Percentiles rank a stretch among this genome's conserved stretches.
Conservation (phyloP, 2,797 vertebrate genomes). For the Thripadectes ignobilis region DNA sequence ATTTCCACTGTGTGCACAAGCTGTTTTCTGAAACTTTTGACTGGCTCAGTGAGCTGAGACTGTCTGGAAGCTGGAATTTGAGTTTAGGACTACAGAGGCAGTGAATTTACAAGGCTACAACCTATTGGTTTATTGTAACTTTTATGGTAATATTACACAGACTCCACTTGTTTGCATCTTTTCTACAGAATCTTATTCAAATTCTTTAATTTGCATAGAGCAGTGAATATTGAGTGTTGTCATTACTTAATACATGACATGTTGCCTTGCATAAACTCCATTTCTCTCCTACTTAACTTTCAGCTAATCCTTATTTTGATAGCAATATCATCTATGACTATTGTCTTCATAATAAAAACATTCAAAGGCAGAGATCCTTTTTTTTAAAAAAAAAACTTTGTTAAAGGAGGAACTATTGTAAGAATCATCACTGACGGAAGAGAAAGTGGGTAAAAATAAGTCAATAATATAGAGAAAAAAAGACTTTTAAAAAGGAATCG, state of each 20-base stretch:
- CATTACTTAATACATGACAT: not conserved
- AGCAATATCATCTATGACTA: not conserved
- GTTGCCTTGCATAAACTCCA: not conserved
- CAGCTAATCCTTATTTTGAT: not conserved
- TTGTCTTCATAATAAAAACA: not conserved
- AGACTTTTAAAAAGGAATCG: not conserved
- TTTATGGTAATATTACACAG: not conserved
- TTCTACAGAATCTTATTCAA: not conserved
- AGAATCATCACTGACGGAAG: not conserved
- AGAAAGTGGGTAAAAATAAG: not conserved
- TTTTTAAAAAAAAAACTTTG: not conserved
- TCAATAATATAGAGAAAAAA: not conserved
- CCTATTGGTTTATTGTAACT: not conserved
- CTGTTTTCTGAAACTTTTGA: not conserved
- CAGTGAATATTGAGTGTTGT: not conserved
- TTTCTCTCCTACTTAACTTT: not conserved
- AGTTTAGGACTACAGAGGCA: not conserved
- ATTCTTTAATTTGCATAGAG: not conserved
- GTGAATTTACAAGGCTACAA: not conserved
- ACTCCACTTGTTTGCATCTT: not conserved
- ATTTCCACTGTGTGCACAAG: not conserved
- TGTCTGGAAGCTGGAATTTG: not conserved
- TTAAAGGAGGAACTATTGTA: not conserved
- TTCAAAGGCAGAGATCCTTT: not conserved
- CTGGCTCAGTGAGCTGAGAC: not conserved